Percentiles rank a stretch among this genome's conserved stretches.
Conservation (phyloP, 2,113 vertebrate species). For the Carlito syrichta region DNA sequence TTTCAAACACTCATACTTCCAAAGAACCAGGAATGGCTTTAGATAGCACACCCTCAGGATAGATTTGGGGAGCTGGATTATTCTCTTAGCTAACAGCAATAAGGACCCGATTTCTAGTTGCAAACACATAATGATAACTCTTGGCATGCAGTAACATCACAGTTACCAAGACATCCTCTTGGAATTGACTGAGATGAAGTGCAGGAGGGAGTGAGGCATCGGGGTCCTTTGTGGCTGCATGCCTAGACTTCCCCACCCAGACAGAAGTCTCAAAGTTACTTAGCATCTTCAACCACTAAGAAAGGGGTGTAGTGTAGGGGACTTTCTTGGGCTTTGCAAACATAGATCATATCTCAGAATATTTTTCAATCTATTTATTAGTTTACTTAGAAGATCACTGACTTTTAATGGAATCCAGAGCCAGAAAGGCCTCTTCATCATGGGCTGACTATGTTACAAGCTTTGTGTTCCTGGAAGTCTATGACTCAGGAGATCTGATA, state of each 20-base stretch:
- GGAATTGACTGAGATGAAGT: too few species aligned
- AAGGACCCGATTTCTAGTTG: neutral
- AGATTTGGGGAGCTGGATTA: neutral
- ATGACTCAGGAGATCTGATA: neutral
- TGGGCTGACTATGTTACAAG: neutral
- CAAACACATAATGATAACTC: neutral
- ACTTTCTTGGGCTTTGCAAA: neutral
- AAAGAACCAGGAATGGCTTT: neutral
- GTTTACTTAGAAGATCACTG: neutral
- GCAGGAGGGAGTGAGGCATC: too few species aligned
- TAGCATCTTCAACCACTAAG: neutral
- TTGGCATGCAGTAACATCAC: neutral
- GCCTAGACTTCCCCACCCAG: neutral
- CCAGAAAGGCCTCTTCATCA: neutral
- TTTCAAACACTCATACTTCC: neutral
- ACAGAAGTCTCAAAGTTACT: neutral
- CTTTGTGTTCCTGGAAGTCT: fast-evolving
- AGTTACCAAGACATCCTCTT: neutral
- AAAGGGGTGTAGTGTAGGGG: too few species aligned
- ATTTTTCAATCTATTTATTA: neutral
- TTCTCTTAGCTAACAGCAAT: neutral
- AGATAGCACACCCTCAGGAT: neutral
- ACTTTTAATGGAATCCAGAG: neutral
- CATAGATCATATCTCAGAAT: neutral
- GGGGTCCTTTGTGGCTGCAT: neutral